phyloP scores from a whole-genome alignment of 2,797 vertebrate genomes.

The Enteromius treurensis region DNA sequence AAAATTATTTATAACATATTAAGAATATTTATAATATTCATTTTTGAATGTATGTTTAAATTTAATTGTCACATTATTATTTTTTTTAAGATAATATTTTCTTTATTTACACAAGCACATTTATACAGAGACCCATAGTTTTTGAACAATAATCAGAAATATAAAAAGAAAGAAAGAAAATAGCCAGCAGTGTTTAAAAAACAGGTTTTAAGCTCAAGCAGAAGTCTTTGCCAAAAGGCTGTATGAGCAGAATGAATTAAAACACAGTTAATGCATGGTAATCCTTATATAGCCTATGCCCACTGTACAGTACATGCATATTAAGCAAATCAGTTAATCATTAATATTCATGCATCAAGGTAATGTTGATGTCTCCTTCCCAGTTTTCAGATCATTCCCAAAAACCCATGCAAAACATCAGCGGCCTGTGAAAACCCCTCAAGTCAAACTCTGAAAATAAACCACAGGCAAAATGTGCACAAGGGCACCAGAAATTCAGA shows the following conservation, averaged over 20 bases:
- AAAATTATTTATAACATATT: too few relatives aligned
- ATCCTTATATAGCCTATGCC: background rate
- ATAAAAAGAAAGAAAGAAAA: background rate
- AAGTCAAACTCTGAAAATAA: constrained; percentile 30
- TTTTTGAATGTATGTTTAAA: background rate
- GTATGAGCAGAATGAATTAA: constrained; percentile 16
- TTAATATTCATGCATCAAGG: background rate
- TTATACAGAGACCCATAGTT: background rate
- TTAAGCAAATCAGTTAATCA: background rate
- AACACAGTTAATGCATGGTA: background rate
- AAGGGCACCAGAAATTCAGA: constrained; percentile 23
- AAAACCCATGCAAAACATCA: constrained; percentile 3
- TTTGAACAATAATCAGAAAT: background rate
- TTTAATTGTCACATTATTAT: background rate
- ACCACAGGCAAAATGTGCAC: background rate
- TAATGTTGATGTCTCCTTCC: background rate
- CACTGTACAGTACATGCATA: background rate
- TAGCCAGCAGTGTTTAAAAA: background rate
- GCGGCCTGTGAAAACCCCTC: background rate
- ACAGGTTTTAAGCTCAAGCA: background rate
- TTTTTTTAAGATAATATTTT: background rate
- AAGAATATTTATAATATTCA: too few relatives aligned
- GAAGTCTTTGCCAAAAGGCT: background rate
- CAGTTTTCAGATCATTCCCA: constrained; percentile 3
- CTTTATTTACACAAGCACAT: background rate